Evolutionary conservation across 2,888 invertebrate genomes (phyloP).

Genomic region (Dichetophora obliterata): DNA sequence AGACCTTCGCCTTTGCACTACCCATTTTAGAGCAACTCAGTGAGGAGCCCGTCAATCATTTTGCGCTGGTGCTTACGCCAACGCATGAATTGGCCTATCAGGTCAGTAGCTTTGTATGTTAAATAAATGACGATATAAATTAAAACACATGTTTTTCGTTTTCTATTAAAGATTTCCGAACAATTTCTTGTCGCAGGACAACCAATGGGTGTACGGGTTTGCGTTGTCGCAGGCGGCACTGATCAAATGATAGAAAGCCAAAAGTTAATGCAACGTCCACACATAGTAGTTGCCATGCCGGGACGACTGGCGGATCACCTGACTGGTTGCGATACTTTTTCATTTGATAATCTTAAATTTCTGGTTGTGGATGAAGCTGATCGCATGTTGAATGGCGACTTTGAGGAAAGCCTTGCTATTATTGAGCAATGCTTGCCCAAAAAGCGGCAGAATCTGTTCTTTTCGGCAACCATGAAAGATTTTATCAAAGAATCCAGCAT

Average conservation of each 20-base stretch:
- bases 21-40: conserved; percentile 92
- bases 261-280: conserved; percentile 86
- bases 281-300: conserved; percentile 96
- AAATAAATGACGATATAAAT: neutral
- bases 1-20: conserved; percentile 96
- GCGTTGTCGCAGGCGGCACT: conserved; percentile 94
- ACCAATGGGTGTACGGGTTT: conserved; percentile 84
- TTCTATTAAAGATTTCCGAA: conserved; percentile 84
- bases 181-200: conserved; percentile 94
- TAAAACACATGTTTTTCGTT: neutral
- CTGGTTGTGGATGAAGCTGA: conserved; percentile 98
- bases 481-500: conserved; percentile 79
- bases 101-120: conserved; percentile 43
- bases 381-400: conserved; percentile 79
- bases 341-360: conserved; percentile 83
- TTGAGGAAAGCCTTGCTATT: conserved; percentile 84
- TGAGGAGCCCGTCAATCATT: conserved; percentile 96
- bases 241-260: conserved; percentile 91
- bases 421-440: conserved; percentile 84
- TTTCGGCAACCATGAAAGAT: conserved; percentile 96
- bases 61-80: conserved; percentile 93
- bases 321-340: conserved; percentile 86
- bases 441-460: conserved; percentile 87
- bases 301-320: conserved; percentile 95
- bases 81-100: conserved; percentile 93